Evolutionary conservation across 1,140 invertebrate genomes (phyloP).

Genomic region (Odontomachus brunneus): DNA sequence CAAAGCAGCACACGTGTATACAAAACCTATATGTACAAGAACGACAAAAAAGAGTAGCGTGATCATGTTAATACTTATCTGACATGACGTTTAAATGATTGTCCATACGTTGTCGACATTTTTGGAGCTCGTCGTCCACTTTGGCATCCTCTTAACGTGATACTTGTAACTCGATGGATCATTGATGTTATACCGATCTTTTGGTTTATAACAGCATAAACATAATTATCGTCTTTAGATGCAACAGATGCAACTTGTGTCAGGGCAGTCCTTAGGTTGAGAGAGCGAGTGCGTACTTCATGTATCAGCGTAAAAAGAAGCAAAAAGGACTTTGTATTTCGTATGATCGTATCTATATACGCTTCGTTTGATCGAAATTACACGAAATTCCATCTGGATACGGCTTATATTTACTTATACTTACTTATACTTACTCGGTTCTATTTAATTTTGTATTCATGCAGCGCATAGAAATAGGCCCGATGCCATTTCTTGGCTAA

Average conservation of each 20-base stretch:
- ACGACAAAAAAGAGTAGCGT: no score
- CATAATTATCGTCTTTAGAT: slow-evolving; percentile 28
- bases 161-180: slow-evolving; percentile 60
- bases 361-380: slow-evolving; percentile 54
- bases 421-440: slow-evolving; percentile 45
- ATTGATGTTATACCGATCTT: slow-evolving; percentile 44
- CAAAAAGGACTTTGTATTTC: slow-evolving; percentile 41
- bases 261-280: slow-evolving; percentile 16
- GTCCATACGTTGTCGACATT: no score
- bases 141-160: no score
- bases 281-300: slow-evolving; percentile 32
- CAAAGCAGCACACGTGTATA: no score
- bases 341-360: slow-evolving; percentile 15
- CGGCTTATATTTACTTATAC: slow-evolving; percentile 34
- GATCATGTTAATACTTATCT: no score
- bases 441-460: slow-evolving; percentile 71
- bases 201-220: slow-evolving; percentile 28
- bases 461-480: slow-evolving; percentile 67
- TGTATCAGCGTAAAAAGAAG: slow-evolving; percentile 16
- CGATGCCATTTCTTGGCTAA: slow-evolving; percentile 72
- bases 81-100: no score
- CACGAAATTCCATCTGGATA: slow-evolving; percentile 61
- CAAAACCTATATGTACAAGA: no score
- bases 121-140: no score
- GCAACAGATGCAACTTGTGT: slow-evolving; percentile 20